A percentile compares a stretch with the other conserved stretches of the same genome.
phyloP scores from a whole-genome alignment of 2,888 invertebrate genomes.

The Apamea monoglypha region DNA sequence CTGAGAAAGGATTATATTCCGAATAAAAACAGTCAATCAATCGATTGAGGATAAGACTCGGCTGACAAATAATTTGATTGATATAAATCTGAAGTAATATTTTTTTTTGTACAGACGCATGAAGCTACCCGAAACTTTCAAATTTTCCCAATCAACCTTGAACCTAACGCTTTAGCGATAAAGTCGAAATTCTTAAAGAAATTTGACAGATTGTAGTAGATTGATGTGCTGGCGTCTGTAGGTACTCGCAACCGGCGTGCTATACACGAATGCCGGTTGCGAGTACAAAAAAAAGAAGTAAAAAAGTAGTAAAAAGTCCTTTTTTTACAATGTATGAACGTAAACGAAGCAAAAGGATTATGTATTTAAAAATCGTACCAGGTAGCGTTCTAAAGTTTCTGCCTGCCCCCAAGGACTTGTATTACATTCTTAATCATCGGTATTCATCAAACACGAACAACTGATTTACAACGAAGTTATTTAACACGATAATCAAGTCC shows the following conservation, averaged over 20 bases:
- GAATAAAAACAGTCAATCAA: not conserved
- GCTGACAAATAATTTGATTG: not conserved
- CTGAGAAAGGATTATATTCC: not conserved
- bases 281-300: no score
- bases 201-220: no score
- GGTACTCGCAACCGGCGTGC: not conserved
- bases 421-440: not conserved
- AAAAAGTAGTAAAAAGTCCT: no score
- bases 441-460: not conserved
- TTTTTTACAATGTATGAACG: no score
- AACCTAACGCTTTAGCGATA: no score
- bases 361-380: not conserved
- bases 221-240: no score
- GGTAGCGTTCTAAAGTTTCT: not conserved
- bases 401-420: not conserved
- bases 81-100: not conserved
- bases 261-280: not conserved
- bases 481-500: not conserved
- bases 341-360: not conserved
- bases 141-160: no score
- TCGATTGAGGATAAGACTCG: not conserved
- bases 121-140: no score
- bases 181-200: no score
- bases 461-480: not conserved
- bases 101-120: not conserved